These are phyloP conservation scores for Ricordea florida DNA, from an alignment of 92 coral and sea anemone genomes.

Conservation along the genomic window DNA sequence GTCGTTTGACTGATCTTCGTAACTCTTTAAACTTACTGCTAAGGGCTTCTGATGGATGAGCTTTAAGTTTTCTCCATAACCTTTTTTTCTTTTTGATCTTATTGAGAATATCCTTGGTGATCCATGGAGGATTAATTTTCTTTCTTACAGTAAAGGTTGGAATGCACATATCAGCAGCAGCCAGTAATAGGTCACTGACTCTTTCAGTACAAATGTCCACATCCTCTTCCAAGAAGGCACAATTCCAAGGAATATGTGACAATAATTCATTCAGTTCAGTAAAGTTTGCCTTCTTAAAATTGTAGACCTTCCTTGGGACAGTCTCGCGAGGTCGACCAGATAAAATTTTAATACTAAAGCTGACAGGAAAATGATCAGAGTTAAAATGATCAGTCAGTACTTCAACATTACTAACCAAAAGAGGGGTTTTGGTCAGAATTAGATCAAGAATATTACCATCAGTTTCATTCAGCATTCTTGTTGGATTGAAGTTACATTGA, in stretches of 20 bases:
- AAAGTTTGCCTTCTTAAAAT: conserved; percentile 21
- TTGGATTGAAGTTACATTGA: conserved; percentile 27
- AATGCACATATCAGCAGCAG: too few relatives aligned
- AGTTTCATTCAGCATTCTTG: conserved; percentile 13
- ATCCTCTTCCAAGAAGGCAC: too few relatives aligned
- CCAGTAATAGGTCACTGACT: too few relatives aligned
- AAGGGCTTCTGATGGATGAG: too few relatives aligned
- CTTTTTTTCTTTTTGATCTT: too few relatives aligned
- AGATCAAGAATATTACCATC: conserved; percentile 34
- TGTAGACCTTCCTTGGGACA: conserved; percentile 14
- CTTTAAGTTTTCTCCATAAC: too few relatives aligned
- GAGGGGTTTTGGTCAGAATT: conserved; percentile 37
- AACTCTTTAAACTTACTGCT: too few relatives aligned
- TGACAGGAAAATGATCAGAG: conserved; percentile 31
- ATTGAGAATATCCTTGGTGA: too few relatives aligned
- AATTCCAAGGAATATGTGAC: not conserved
- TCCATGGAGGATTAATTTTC: too few relatives aligned
- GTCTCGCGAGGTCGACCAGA: conserved; percentile 8
- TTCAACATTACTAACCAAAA: not conserved
- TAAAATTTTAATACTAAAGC: not conserved
- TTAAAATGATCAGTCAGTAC: conserved; percentile 2
- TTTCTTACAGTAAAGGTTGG: too few relatives aligned
- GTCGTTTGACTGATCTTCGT: too few relatives aligned
- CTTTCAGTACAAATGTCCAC: too few relatives aligned
- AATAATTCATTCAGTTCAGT: conserved; percentile 21